Percentiles rank a stretch among this genome's conserved stretches.
Evolutionary conservation across 2,797 vertebrate species (phyloP).

Genomic region (Nyctibius grandis): DNA sequence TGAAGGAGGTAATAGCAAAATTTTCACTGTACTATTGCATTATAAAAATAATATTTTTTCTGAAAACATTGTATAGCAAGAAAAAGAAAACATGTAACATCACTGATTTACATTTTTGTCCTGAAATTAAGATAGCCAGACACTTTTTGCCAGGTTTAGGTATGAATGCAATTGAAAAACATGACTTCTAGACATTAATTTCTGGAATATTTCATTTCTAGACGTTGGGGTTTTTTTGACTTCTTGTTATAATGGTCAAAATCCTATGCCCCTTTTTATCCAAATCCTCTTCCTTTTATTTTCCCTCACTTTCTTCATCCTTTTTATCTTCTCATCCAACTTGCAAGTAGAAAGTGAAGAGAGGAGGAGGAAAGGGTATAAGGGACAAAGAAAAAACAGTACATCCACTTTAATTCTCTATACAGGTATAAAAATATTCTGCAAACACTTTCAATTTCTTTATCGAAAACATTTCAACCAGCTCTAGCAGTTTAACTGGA

Average conservation of each 20-base stretch:
- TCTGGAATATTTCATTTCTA: background rate
- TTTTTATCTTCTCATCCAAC: background rate
- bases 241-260: background rate
- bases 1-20: background rate
- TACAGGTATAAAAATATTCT: background rate
- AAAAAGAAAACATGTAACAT: background rate
- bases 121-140: background rate
- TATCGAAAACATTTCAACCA: background rate
- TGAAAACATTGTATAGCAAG: background rate
- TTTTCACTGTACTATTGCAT: background rate
- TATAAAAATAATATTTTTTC: background rate
- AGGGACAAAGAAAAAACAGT: background rate
- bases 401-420: background rate
- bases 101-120: background rate
- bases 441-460: slow-evolving; percentile 1
- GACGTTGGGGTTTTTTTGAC: background rate
- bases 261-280: background rate
- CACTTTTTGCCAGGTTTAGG: background rate
- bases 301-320: background rate
- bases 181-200: background rate
- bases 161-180: background rate
- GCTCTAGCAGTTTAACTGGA: background rate
- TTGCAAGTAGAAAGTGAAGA: background rate
- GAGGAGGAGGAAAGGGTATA: background rate
- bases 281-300: background rate